Evolutionary conservation across 1,140 invertebrate genomes (phyloP), one percentile per base, ranked within the genome.

Genomic region (Cydia splendana): DNA sequence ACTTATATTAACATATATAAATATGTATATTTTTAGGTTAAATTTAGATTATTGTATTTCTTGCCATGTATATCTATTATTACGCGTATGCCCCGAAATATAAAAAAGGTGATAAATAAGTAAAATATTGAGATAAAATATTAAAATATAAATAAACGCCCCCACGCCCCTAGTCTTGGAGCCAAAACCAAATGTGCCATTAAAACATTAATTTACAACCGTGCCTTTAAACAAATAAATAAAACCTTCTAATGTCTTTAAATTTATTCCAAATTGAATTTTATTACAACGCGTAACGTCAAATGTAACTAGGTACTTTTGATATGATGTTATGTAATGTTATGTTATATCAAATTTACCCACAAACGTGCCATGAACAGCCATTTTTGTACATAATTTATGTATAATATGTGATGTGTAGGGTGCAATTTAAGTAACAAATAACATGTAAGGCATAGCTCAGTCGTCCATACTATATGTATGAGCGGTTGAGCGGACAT

Each of bases 151-250:
- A 12, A 9, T 18, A 34, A 34, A 34, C 5, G 34, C 5, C 9
- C 2, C 57, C 57, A 24, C 57, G 57, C 57, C 20, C 57, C 57
- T 20, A 24, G 20, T 62, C 20, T 10, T 9, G 24, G 20, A 62
- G 57, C 57, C 65, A 38, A 67, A 67, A 38, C 65, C 10, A 65
- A 65, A 67, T 15, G 65, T 67, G 65, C 30, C 65, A 67, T 67
- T n/a, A 38, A 34, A 67, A 30, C n/a, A 6, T 67, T 71, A 45
- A 71, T 71, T 71, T 71, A 71, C 34, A 71, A 71, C 67, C 38
- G 67, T 71, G 67, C 67, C 67, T 71, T 71, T 71, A 42, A 24
- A 48, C 13, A 15, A 18, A 38, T 13, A 18, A 71, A 71, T 13
- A 34, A 38, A 18, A 15, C 30, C 38, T 67, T 38, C 30, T 18